Evolutionary conservation across 2,797 vertebrate genomes (phyloP), one percentile per base, ranked within the genome.

Genomic region (Cyclura pinguis): DNA sequence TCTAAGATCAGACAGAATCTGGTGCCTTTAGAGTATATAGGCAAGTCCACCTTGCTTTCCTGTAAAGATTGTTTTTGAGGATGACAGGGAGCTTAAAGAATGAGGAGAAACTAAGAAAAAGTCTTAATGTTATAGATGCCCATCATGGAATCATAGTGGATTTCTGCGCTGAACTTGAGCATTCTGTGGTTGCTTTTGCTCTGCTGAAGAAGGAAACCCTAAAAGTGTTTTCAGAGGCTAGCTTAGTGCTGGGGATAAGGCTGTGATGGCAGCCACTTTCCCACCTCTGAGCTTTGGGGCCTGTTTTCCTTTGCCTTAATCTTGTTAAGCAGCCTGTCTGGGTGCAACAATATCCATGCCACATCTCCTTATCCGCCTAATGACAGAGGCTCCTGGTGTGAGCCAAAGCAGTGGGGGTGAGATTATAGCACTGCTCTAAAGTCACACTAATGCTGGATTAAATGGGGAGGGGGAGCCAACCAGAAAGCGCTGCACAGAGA

Each of bases 321-420:
- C 85, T 81, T 77, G 52, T 84, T 91, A 91, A 91, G 86, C 73
- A 84, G 35, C 59, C 72, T 72, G 80, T 64, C 73, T 87, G 57
- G 35, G 85, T 67, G 47, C 59, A 69, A 35, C 50, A 4, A 1
- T 50, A 91, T 59, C 69, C 62, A 55, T 69, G 59, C 27, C 32
- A 14, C 50, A 18, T 47, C 80, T 84, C 59, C 50, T 78, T 77
- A 87, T 84, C 76, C 50, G 64, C 50, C 85, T 91, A 88, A 91
- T 87, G 78, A 87, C 59, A 67, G 24, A 50, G 12, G 85, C 72
- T 91, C 80, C 59, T 42, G n/a, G 57, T 64, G 20, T 84, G 80
- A 91, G 73, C 69, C 24, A 42, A n/a, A 38, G 47, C 72, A 57
- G n/a, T 83, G 27, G 35, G 10, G 80, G 47, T 55, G 72, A 80